Base-by-base conservation (phyloP, 2,888 invertebrate genomes). In the Stegophylla sp. region DNA sequence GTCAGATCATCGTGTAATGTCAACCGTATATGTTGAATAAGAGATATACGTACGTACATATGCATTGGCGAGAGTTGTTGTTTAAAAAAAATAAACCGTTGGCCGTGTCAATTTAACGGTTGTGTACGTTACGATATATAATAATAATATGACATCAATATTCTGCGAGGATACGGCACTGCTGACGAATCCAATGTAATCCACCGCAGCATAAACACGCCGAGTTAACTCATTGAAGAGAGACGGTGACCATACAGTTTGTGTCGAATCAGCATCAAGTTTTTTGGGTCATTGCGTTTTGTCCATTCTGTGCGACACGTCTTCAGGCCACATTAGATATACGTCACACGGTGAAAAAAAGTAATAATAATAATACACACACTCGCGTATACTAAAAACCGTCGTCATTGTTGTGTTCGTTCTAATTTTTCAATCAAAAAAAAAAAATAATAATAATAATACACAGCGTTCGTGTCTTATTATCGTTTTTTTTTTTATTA, bases 251-350 rank as follows among this genome's bases (percentile, higher is more conserved):
- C 61, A 61, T 17, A 28, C 28, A 15, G 3, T 28, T 1, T 28
- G 61, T 34, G 69, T 48, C 48, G 26, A 69, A 48, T 69, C 69
- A 69, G 69, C 69, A 48, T 69, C 69, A 26, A 26, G 4, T 45
- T 48, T 48, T 69, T 48, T 63, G 63, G 63, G 63, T 63, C 63
- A 63, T 63, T 63, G 34, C 63, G 63, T 51, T 51, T 28, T 69
- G 13, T 59, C 28, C 7, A 17, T 56, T 56, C 20, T 56, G 53
- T 17, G 20, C 20, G 20, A 20, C 20, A 56, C 56, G 56, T 56
- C 20, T 23, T 34, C n/a, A n/a, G 34, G 34, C 34, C 34, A 7
- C 34, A 34, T 34, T 7, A 7, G 4, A 34, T 34, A 5, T 34
- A 5, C 7, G 34, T 34, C 34, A 34, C 34, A 34, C 34, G 34